Evolutionary conservation across 2,888 invertebrate species (phyloP).

Genomic region (Ischnura elegans): DNA sequence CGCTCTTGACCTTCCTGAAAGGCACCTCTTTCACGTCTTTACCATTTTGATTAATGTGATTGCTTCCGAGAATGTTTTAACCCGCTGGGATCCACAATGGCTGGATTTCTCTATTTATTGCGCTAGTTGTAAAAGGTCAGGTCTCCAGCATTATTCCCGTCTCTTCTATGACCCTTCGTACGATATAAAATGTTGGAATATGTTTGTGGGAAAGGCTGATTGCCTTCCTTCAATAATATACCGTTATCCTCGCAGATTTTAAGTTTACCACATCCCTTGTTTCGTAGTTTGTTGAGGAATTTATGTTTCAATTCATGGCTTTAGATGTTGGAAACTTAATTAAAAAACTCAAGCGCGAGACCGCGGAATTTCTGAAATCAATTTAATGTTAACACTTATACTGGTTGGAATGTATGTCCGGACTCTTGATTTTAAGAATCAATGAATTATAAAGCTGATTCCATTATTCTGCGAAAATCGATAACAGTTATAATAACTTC

Average conservation of each 20-base stretch:
- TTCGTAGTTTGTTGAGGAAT: not conserved
- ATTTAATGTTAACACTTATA: too few relatives aligned
- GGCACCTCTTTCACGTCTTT: not conserved
- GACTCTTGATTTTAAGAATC: too few relatives aligned
- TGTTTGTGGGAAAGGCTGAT: not conserved
- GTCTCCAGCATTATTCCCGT: not conserved
- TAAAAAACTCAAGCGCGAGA: not conserved
- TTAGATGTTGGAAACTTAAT: not conserved
- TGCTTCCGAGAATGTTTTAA: not conserved
- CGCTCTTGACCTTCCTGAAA: not conserved
- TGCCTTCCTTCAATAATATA: not conserved
- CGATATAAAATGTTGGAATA: not conserved
- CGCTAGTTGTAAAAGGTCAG: constrained; percentile 27
- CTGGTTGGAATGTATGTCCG: too few relatives aligned
- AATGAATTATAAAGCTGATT: too few relatives aligned
- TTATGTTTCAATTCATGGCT: not conserved
- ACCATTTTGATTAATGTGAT: constrained; percentile 33
- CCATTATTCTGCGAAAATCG: too few relatives aligned
- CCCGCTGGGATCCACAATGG: not conserved
- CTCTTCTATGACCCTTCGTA: not conserved
- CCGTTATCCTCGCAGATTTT: not conserved
- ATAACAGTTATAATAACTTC: too few relatives aligned
- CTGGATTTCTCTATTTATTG: not conserved
- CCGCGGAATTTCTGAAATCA: not conserved
- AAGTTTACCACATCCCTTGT: not conserved